Percentiles rank a stretch among this genome's conserved stretches.
Conservation (phyloP, 2,888 invertebrate species). For the Agrotis puta region DNA sequence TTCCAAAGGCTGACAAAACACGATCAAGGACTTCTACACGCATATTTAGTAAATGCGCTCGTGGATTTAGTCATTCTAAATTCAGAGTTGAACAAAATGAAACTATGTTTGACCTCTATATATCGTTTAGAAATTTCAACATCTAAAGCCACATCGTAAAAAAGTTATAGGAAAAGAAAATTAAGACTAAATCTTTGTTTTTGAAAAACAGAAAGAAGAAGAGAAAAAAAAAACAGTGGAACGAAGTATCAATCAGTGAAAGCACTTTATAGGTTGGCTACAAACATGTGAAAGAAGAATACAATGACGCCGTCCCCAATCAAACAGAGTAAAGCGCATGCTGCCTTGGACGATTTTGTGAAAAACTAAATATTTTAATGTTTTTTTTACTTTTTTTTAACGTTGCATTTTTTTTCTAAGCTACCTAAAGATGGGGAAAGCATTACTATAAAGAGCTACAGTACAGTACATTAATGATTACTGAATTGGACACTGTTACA, state of each 20-base stretch:
- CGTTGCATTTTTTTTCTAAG: too few species aligned
- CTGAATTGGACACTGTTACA: neutral
- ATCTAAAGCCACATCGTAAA: neutral
- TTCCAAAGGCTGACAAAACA: conserved; percentile 56
- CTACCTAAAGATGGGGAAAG: too few species aligned
- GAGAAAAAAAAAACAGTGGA: too few species aligned
- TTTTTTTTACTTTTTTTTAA: too few species aligned
- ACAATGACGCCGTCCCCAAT: neutral
- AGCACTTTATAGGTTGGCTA: neutral
- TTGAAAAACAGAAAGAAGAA: too few species aligned
- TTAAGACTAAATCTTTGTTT: neutral
- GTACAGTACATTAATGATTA: neutral
- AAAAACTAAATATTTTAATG: too few species aligned
- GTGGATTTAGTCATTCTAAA: conserved; percentile 24
- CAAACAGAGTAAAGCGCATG: too few species aligned
- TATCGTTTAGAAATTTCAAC: neutral
- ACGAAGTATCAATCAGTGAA: neutral
- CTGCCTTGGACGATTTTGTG: too few species aligned
- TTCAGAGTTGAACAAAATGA: conserved; percentile 8
- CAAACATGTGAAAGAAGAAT: neutral
- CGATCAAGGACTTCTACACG: conserved; percentile 55
- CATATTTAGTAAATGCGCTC: conserved; percentile 30
- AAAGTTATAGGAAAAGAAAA: neutral
- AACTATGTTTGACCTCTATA: conserved; percentile 1
- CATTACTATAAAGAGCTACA: too few species aligned